Percentiles rank a stretch among this genome's conserved stretches.
Conservation (phyloP, 2,888 invertebrate species). For the Meiosimyza platycephala region DNA sequence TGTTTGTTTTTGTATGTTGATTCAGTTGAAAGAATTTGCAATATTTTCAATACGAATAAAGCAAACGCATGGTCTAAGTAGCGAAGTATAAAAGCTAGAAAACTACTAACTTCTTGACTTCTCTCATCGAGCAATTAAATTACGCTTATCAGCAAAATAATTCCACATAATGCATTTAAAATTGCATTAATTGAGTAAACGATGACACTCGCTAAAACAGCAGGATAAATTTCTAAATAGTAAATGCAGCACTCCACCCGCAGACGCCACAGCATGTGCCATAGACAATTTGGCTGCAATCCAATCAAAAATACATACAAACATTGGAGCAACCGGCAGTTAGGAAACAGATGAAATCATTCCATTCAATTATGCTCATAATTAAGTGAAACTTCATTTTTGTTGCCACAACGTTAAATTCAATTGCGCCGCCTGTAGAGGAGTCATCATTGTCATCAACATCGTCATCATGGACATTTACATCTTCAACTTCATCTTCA, state of each 20-base stretch:
- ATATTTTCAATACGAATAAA: too few species aligned
- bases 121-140: too few species aligned
- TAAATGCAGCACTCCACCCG: background rate
- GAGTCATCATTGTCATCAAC: too few species aligned
- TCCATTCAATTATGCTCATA: constrained; percentile 25
- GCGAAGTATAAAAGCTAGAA: too few species aligned
- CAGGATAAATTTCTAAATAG: constrained; percentile 19
- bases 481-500: background rate
- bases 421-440: background rate
- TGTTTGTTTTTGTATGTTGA: background rate
- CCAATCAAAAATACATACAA: background rate
- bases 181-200: constrained; percentile 24
- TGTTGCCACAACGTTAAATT: background rate
- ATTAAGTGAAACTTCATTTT: constrained; percentile 26
- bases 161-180: constrained; percentile 19
- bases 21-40: background rate
- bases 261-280: background rate
- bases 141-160: constrained; percentile 2
- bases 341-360: constrained; percentile 2
- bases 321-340: background rate
- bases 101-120: too few species aligned
- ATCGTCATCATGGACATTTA: background rate
- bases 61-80: too few species aligned
- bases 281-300: constrained; percentile 20
- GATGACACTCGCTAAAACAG: constrained; percentile 8